A percentile compares a stretch with the other conserved stretches of the same genome.
Conservation (phyloP, 1,140 invertebrate genomes). For the Sitobion miscanthi region DNA sequence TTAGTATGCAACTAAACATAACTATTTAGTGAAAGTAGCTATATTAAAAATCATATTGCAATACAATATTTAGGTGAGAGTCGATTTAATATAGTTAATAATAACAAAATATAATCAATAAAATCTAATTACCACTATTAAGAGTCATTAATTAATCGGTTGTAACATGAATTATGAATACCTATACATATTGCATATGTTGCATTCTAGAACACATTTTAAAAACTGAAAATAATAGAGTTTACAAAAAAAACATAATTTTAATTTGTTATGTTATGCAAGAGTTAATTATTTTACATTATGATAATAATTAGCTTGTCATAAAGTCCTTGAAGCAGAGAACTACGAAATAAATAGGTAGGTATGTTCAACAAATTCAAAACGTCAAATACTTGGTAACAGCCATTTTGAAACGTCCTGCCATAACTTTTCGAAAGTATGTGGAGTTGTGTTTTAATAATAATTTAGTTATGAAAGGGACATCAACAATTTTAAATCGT, state of each 20-base stretch:
- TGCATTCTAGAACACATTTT: too few relatives aligned
- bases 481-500: neutral
- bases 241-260: neutral
- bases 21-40: too few relatives aligned
- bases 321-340: neutral
- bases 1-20: too few relatives aligned
- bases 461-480: neutral
- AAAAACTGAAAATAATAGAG: too few relatives aligned
- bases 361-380: neutral
- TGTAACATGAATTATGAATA: too few relatives aligned
- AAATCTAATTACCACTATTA: too few relatives aligned
- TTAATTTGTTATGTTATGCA: neutral
- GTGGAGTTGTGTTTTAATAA: neutral
- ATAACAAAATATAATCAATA: too few relatives aligned
- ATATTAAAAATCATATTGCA: too few relatives aligned
- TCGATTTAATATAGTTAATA: too few relatives aligned
- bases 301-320: neutral
- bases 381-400: neutral
- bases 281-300: neutral
- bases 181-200: too few relatives aligned
- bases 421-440: neutral
- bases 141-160: too few relatives aligned
- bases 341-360: neutral
- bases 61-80: too few relatives aligned
- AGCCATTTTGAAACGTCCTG: neutral